Evolutionary conservation across 2,113 vertebrate species (phyloP).

Genomic region (Pedionomus torquatus): DNA sequence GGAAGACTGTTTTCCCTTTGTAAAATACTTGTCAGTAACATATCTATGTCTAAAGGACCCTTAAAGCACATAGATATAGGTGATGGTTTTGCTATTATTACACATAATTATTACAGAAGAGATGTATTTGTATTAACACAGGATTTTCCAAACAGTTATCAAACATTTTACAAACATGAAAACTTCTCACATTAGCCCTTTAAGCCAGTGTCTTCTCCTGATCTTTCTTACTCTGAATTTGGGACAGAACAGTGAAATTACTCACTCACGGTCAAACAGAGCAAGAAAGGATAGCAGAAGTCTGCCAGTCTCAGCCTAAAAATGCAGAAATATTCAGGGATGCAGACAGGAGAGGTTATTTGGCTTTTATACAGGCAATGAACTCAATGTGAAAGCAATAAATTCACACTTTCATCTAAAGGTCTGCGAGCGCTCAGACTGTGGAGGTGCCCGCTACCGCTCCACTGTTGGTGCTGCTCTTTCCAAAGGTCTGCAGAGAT

Average conservation of each 20-base stretch:
- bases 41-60: neutral
- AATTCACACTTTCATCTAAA: neutral
- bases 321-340: neutral
- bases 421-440: neutral
- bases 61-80: neutral
- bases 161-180: neutral
- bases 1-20: neutral
- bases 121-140: neutral
- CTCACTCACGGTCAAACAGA: neutral
- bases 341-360: neutral
- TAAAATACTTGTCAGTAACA: neutral
- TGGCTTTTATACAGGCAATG: slow-evolving; percentile 6
- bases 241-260: neutral
- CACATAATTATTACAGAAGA: neutral
- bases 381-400: neutral
- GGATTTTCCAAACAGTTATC: neutral
- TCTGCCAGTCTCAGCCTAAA: neutral
- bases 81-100: neutral
- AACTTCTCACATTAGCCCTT: neutral
- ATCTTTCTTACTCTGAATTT: neutral
- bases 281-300: neutral
- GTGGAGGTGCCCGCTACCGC: neutral
- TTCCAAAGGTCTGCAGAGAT: neutral
- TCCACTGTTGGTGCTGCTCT: neutral
- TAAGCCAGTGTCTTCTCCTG: neutral